Conservation (phyloP, 2,797 vertebrate genomes). For the Lepus oiostolus region DNA sequence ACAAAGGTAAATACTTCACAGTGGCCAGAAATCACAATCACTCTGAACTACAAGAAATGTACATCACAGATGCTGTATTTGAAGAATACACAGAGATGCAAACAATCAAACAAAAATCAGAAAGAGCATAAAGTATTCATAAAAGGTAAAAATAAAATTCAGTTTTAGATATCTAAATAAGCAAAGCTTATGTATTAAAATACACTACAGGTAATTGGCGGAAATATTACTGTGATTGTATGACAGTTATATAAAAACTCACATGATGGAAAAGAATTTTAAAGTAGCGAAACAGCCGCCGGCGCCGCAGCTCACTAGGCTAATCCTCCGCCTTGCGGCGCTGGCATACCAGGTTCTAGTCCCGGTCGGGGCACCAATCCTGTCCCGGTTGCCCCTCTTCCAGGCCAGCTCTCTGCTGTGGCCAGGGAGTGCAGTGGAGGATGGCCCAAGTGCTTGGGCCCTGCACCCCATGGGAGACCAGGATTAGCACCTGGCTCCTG, state of each 20-base stretch:
- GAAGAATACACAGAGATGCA: not conserved
- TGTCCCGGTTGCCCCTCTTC: too few species aligned
- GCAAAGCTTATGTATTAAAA: not conserved
- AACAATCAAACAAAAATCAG: conserved; percentile 27
- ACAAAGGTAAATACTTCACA: not conserved
- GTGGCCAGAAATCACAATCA: not conserved
- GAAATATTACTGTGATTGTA: not conserved
- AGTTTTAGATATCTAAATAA: not conserved
- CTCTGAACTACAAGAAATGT: not conserved
- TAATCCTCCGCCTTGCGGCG: too few species aligned
- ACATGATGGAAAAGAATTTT: conserved; percentile 15
- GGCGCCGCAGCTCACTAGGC: too few species aligned
- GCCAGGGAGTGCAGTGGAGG: too few species aligned
- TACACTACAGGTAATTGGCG: not conserved
- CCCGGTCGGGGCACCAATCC: too few species aligned
- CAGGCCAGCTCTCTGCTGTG: too few species aligned
- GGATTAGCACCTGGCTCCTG: too few species aligned
- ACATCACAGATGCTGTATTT: not conserved
- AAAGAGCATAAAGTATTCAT: not conserved
- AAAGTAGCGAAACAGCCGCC: not conserved
- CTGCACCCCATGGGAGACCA: too few species aligned
- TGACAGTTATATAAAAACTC: not conserved
- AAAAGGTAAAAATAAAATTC: not conserved
- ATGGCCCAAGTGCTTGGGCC: too few species aligned
- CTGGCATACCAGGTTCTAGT: too few species aligned